These are phyloP conservation scores for Microcebus ravelobensis DNA, from an alignment of 2,113 vertebrate genomes.

Conservation along the genomic window DNA sequence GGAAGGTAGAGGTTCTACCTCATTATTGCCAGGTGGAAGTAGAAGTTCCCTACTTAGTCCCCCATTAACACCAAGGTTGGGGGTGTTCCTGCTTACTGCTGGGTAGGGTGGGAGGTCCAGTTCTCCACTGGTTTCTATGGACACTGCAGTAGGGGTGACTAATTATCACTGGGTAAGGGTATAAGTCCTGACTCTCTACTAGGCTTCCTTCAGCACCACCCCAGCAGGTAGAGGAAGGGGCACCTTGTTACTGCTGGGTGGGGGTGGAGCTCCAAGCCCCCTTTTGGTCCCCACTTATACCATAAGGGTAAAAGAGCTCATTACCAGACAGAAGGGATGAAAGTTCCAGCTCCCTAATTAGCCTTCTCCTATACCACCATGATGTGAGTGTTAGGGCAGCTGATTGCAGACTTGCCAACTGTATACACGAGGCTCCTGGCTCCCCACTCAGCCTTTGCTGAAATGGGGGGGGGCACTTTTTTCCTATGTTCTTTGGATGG, in stretches of 20 bases:
- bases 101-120: neutral
- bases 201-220: neutral
- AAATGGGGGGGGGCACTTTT: neutral
- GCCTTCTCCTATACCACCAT: neutral
- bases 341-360: neutral
- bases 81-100: neutral
- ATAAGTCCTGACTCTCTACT: neutral
- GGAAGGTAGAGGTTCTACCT: neutral
- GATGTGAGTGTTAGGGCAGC: neutral
- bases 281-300: too few relatives aligned
- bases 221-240: neutral
- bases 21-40: neutral
- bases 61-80: neutral
- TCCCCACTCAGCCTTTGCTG: neutral
- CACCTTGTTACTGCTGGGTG: neutral
- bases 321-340: too few relatives aligned
- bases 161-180: neutral
- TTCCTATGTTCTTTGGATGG: neutral
- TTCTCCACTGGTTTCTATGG: neutral
- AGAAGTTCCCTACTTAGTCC: neutral
- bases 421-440: neutral
- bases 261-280: neutral
- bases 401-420: neutral
- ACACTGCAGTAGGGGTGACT: neutral
- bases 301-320: too few relatives aligned